Percentiles rank a stretch among this genome's conserved stretches.
phyloP scores from a whole-genome alignment of 2,888 invertebrate genomes.

The Lepas anatifera region DNA sequence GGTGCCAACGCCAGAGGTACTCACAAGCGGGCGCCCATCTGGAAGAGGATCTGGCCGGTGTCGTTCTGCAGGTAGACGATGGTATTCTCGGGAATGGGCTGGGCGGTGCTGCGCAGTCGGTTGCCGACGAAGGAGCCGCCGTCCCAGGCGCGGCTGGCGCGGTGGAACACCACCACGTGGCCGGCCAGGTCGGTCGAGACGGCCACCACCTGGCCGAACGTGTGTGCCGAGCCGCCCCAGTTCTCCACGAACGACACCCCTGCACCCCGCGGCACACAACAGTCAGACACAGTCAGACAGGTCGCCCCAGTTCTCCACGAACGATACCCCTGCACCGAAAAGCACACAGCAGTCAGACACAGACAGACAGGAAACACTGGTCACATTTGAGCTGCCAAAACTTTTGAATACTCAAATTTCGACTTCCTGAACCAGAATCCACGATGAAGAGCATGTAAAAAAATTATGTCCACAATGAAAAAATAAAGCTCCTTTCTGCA shows the following conservation, averaged over 20 bases:
- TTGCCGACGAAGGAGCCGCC: neutral
- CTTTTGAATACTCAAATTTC: too few species aligned
- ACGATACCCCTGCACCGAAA: too few species aligned
- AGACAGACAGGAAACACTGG: too few species aligned
- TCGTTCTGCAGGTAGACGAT: neutral
- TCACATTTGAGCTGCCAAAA: too few species aligned
- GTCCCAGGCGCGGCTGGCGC: neutral
- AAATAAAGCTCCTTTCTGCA: too few species aligned
- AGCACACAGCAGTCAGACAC: too few species aligned
- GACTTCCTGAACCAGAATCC: too few species aligned
- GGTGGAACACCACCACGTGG: slow-evolving; percentile 6
- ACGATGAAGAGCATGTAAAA: too few species aligned
- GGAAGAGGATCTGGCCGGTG: neutral
- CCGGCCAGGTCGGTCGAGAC: neutral
- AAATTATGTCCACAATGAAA: too few species aligned
- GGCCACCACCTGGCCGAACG: slow-evolving; percentile 9
- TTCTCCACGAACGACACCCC: neutral
- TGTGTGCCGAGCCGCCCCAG: slow-evolving; percentile 5
- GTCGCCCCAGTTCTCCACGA: too few species aligned
- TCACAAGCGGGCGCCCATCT: slow-evolving; percentile 7
- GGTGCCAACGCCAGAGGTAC: neutral
- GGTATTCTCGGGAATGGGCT: neutral
- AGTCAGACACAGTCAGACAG: too few species aligned
- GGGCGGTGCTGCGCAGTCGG: neutral
- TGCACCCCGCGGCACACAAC: neutral